Conservation (phyloP, 2,888 invertebrate species). For the Dyspetes luteomarginatus region DNA sequence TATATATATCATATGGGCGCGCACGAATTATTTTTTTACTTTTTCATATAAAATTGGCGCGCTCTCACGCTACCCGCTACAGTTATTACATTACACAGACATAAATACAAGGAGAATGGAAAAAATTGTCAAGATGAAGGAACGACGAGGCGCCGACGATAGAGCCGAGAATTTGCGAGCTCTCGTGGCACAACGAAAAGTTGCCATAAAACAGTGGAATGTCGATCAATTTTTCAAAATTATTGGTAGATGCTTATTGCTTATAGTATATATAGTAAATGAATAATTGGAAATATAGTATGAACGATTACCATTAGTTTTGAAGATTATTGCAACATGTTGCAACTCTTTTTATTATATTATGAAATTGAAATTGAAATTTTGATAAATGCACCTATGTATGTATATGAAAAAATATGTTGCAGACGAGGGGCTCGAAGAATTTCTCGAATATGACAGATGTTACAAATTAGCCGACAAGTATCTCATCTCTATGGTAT, state of each 20-base stretch:
- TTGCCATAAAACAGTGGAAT: slow-evolving; percentile 72
- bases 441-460: slow-evolving; percentile 83
- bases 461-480: slow-evolving; percentile 85
- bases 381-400: too few relatives aligned
- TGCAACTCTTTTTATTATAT: slow-evolving; percentile 2
- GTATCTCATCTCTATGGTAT: slow-evolving; percentile 85
- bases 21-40: neutral
- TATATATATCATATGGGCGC: neutral
- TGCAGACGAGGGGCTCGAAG: slow-evolving; percentile 81
- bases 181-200: slow-evolving; percentile 37
- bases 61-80: too few relatives aligned
- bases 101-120: slow-evolving; percentile 51
- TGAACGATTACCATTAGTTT: too few relatives aligned
- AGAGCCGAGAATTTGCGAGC: slow-evolving; percentile 17
- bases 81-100: too few relatives aligned
- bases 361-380: neutral
- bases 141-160: slow-evolving; percentile 31
- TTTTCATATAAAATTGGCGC: too few relatives aligned
- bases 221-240: slow-evolving; percentile 74
- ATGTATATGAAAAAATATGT: slow-evolving; percentile 57
- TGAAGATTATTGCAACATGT: too few relatives aligned
- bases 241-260: slow-evolving; percentile 70
- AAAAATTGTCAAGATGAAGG: slow-evolving; percentile 36
- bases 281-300: too few relatives aligned
- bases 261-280: neutral